Percentiles rank a stretch among this genome's conserved stretches.
These are phyloP conservation scores for Cosmia trapezina DNA, from an alignment of 2,888 invertebrate genomes.

Conservation along the genomic window DNA sequence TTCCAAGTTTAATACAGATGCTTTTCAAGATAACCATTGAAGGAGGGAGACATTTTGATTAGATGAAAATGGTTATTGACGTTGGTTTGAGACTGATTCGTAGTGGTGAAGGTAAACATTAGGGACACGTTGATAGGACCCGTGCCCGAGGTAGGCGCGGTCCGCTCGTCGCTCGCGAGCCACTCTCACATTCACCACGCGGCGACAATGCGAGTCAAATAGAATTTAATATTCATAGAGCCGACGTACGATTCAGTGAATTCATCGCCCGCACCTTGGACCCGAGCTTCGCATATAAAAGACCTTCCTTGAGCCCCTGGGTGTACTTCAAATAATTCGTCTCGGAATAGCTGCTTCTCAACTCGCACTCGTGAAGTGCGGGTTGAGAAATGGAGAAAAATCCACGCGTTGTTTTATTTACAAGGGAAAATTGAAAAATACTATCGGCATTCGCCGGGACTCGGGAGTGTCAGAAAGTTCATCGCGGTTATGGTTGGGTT, in stretches of 20 bases:
- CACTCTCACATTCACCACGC: slow-evolving; percentile 83
- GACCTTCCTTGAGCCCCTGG: slow-evolving; percentile 85
- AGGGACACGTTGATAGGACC: slow-evolving; percentile 65
- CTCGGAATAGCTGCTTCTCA: slow-evolving; percentile 84
- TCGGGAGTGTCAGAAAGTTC: slow-evolving; percentile 59
- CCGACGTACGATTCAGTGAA: slow-evolving; percentile 89
- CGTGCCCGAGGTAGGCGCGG: slow-evolving; percentile 55
- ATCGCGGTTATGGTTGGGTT: slow-evolving; percentile 72
- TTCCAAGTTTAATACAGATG: slow-evolving; percentile 47
- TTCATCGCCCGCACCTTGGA: slow-evolving; percentile 88
- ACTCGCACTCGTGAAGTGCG: slow-evolving; percentile 70
- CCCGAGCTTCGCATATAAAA: slow-evolving; percentile 87
- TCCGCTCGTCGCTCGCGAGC: slow-evolving; percentile 61
- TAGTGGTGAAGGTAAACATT: slow-evolving; percentile 47
- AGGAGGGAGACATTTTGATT: neutral
- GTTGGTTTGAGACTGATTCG: slow-evolving; percentile 18
- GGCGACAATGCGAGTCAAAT: slow-evolving; percentile 88
- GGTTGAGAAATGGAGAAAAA: slow-evolving; percentile 79
- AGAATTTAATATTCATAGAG: slow-evolving; percentile 90
- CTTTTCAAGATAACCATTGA: slow-evolving; percentile 21
- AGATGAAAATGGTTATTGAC: slow-evolving; percentile 5
- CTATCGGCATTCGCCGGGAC: slow-evolving; percentile 79
- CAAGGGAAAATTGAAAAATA: slow-evolving; percentile 86
- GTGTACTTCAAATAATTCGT: slow-evolving; percentile 88
- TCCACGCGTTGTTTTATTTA: slow-evolving; percentile 82